Evolutionary conservation across 2,888 invertebrate species (phyloP), one percentile per base, ranked within the genome.

Genomic region (Synergus laeviventris): DNA sequence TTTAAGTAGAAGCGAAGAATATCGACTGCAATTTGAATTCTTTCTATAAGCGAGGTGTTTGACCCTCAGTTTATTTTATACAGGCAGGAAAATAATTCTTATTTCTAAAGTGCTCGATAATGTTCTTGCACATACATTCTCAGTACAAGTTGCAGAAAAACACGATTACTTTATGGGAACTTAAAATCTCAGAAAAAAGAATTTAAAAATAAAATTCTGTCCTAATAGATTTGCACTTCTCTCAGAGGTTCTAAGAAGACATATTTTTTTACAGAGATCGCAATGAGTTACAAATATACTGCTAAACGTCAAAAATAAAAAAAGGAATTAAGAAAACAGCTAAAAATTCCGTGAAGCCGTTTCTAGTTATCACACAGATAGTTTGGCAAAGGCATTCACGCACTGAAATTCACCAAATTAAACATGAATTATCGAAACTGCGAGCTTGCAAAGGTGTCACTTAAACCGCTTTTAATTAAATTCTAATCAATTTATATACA

Each of bases 341-440:
- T 70, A n/a, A n/a, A 66, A 66, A 54, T 70, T 70, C n/a, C n/a
- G n/a, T 36, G 21, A 70, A 70, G 49, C 70, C 31, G 70, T 31
- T 45, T 59, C 24, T 70, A 70, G 49, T 49, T 54, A 70, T 70
- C 49, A 70, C 70, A 54, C 49, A 54, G 70, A 49, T 70, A 70
- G 70, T 70, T 70, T 70, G 70, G 70, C 70, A 70, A 70, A 70
- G 49, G 36, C 49, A 36, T 54, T 49, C 49, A 70, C 70, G 49
- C 31, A 70, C 49, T 36, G 11, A 70, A 70, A 70, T 70, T 49
- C 70, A 70, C 36, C 31, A 49, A 49, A 70, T 45, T 49, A 24
- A 49, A 49, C n/a, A 45, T 70, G n/a, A 70, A 70, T 49, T 70
- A 12, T 31, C 31, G 49, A 54, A 70, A 70, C 70, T 70, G 49